A percentile compares a stretch with the other conserved stretches of the same genome.
Evolutionary conservation across 2,888 invertebrate species (phyloP).

Genomic region (Glyphotaelius pellucidus): DNA sequence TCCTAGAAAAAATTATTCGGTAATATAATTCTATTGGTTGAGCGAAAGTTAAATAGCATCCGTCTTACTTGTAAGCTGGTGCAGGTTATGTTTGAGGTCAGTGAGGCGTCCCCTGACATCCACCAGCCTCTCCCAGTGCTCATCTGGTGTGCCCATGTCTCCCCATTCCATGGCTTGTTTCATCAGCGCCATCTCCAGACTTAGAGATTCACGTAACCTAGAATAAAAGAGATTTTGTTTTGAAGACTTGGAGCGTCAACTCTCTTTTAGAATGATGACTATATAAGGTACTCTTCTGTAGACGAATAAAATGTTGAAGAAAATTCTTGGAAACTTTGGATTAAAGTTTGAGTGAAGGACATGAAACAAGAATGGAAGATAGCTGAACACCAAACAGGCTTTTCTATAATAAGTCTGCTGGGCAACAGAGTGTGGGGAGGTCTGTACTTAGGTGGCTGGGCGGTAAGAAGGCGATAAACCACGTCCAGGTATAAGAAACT

Average conservation of each 20-base stretch:
- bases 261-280: not conserved
- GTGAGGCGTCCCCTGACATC: slow-evolving; percentile 73
- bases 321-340: not conserved
- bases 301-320: not conserved
- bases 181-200: slow-evolving; percentile 74
- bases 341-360: not conserved
- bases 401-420: not conserved
- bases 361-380: not conserved
- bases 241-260: not conserved
- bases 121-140: slow-evolving; percentile 76
- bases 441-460: not conserved
- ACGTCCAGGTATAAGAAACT: not conserved
- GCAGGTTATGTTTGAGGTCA: slow-evolving; percentile 74
- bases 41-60: too few relatives aligned
- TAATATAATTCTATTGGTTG: too few relatives aligned
- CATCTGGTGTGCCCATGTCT: slow-evolving; percentile 73
- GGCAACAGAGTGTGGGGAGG: not conserved
- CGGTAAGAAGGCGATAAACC: not conserved
- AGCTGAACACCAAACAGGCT: not conserved
- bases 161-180: slow-evolving; percentile 76
- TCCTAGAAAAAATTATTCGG: too few relatives aligned
- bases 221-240: not conserved
- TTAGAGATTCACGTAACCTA: slow-evolving; percentile 73
- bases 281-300: not conserved
- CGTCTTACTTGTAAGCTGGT: slow-evolving; percentile 67